phyloP scores from a whole-genome alignment of 1,140 invertebrate species.

The Drosophila suzukii region DNA sequence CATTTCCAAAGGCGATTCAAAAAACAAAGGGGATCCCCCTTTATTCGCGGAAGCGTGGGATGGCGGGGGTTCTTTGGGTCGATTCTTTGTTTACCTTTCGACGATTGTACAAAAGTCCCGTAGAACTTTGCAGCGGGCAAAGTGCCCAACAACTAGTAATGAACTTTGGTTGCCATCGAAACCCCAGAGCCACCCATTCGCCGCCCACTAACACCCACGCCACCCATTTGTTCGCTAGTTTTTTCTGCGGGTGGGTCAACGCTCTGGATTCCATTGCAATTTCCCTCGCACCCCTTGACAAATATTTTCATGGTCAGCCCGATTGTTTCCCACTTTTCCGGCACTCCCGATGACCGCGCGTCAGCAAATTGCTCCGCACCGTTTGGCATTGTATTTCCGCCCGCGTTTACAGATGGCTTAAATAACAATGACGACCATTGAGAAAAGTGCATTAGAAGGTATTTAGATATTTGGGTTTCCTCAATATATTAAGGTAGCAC shows the following conservation, averaged over 20 bases:
- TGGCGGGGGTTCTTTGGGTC: conserved; percentile 25
- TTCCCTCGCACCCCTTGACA: conserved; percentile 14
- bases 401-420: conserved; percentile 12
- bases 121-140: conserved; percentile 25
- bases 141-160: conserved; percentile 53
- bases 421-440: background rate
- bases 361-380: conserved; percentile 6
- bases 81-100: conserved; percentile 77
- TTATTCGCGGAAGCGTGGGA: background rate
- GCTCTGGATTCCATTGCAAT: conserved; percentile 42
- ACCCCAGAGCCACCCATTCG: conserved; percentile 4
- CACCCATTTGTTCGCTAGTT: conserved; percentile 7
- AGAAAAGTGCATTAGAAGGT: background rate
- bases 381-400: background rate
- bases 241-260: conserved; percentile 38
- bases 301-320: conserved; percentile 52
- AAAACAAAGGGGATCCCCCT: conserved; percentile 40
- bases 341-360: conserved; percentile 16
- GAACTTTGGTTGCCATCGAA: conserved; percentile 53
- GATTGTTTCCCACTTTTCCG: conserved; percentile 10
- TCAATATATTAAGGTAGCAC: background rate
- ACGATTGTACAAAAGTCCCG: conserved; percentile 43
- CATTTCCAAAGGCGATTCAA: conserved; percentile 47
- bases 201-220: background rate
- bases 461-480: background rate